Base-by-base conservation (phyloP, 2,797 vertebrate genomes). In the Epinephelus awoara region DNA sequence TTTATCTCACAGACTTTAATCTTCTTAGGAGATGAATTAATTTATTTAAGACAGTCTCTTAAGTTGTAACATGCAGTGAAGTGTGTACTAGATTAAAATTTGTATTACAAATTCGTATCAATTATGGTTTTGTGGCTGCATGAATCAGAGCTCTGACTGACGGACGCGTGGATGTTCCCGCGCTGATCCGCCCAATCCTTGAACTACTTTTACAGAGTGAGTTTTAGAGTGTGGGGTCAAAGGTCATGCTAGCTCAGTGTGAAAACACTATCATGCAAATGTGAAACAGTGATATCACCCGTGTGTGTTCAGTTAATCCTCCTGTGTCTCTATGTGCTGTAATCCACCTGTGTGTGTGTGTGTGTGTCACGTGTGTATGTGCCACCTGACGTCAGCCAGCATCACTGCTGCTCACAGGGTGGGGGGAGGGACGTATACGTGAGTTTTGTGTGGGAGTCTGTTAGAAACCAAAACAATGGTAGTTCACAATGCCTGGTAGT, bases 301-400 rank as follows among this genome's bases (percentile, higher is more conserved):
- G 75, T 72, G 64, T 82, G 74, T 62, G 77, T 63, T 68, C 42
- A 65, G 72, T 87, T 91, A 92, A 90, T 90, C 86, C 88, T 67
- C 70, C 76, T 77, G 58, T 80, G 59, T 84, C 68, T 84, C 57
- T 87, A 25, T 80, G 79, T 75, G 75, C 84, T 75, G 69, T 93
- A 94, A 94, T 95, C 91, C 88, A 90, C 79, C 83, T 90, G 70
- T 85, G 70, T 87, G 75, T 81, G 67, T 74, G 77, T 80, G 77
- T 47, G 67, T 75, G 63, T 12, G 27, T 51, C 13, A 17, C 46
- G 40, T 34, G 34, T 34, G 34, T 34, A 34, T 34, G 34, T 42
- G 40, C 64, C 80, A 80, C 73, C 57, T 79, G 85, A 89, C 69
- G 64, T 88, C 82, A 85, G 58, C 42, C 64, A 55, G 50, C 67